Base-by-base conservation (phyloP, 2,797 vertebrate species). In the Oreochromis mossambicus region DNA sequence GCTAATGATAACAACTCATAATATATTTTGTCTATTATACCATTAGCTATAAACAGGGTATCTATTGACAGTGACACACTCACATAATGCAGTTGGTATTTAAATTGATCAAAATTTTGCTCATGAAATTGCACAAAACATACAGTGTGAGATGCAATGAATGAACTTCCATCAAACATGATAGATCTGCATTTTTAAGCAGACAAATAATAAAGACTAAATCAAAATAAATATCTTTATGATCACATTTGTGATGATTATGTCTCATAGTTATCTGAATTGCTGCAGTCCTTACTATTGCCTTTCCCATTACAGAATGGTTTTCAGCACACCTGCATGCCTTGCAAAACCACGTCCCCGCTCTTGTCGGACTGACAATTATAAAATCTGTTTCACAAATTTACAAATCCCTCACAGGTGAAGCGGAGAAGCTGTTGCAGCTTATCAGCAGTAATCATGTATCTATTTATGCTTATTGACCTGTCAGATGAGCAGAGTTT, bases 401-500 rank as follows among this genome's bases (percentile, higher is more conserved):
- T 76, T 80, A 58, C 24, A 54, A 43, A 77, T 84, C 48, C 52
- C 48, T 80, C 41, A 15, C n/a, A 50, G 55, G 36, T 68, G 73
- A 80, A 77, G 78, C 13, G 6, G 21, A 19, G 41, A 70, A 17
- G 41, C 34, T 19, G 79, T 5, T 66, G 61, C 54, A 80, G 50
- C 7, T 78, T 36, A 77, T 85, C 54, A 83, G 68, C 48, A 70
- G 56, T 54, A 73, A 86, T 84, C 36, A 5, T 68, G 43, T 48
- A 80, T 85, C 83, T 77, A 29, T 87, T 19, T 6, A 13, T 5
- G 58, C 41, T 81, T 78, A 78, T 26, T 91, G 81, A 79, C 66
- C 55, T 88, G 66, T 80, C 46, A 76, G 66, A 43, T 84, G 55
- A 63, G 70, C 77, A 79, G 51, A 63, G 70, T 85, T 87, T 86